Evolutionary conservation across 1,140 invertebrate genomes (phyloP).

Genomic region (Tigriopus japonicus): DNA sequence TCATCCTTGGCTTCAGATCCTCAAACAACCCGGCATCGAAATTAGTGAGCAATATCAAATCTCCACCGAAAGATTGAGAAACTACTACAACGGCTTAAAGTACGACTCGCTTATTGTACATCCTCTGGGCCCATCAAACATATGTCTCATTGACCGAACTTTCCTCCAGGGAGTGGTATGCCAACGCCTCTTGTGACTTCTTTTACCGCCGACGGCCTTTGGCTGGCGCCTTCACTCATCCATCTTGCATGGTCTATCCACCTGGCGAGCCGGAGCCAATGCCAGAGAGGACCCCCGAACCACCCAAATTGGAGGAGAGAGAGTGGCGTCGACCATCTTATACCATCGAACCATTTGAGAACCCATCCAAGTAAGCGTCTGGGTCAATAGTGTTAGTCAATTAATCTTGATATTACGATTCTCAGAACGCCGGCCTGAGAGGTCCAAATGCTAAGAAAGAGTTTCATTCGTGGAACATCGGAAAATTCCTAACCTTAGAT

Average conservation of each 20-base stretch:
- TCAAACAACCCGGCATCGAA: conserved; percentile 19
- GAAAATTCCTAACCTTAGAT: too few relatives aligned
- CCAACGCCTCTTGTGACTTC: conserved; percentile 62
- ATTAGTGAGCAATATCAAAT: conserved; percentile 42
- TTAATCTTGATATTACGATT: background rate
- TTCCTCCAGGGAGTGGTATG: conserved; percentile 55
- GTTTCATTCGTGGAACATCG: background rate
- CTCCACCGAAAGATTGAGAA: conserved; percentile 42
- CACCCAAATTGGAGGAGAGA: conserved; percentile 27
- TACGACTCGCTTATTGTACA: conserved; percentile 14
- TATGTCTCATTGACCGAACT: background rate
- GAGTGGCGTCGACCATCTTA: conserved; percentile 37
- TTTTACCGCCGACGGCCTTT: conserved; percentile 63
- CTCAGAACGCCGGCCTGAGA: too few relatives aligned
- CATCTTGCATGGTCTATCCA: conserved; percentile 83
- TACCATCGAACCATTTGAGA: conserved; percentile 15
- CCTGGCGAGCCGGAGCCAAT: conserved; percentile 47
- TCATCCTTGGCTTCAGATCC: conserved; percentile 57
- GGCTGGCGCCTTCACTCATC: conserved; percentile 58
- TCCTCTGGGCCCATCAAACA: too few relatives aligned
- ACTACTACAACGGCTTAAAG: conserved; percentile 19
- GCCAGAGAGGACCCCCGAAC: conserved; percentile 24
- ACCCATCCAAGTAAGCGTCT: conserved; percentile 15
- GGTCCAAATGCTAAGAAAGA: too few relatives aligned
- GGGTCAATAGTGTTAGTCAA: background rate